Conservation (phyloP, 2,888 invertebrate species). For the Lagria hirta region DNA sequence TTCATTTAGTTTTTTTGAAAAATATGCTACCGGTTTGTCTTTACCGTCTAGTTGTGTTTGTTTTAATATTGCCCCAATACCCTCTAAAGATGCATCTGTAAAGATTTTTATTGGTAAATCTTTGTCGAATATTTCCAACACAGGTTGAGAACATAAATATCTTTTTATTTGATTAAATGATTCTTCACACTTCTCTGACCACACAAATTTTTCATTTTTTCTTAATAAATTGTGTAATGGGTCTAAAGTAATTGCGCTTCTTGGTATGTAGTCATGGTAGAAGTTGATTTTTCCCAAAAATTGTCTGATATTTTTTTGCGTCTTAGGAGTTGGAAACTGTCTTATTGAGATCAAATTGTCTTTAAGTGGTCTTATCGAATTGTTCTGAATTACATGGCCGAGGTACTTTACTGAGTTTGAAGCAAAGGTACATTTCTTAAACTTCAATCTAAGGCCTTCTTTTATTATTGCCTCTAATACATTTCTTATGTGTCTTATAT, state of each 20-base stretch:
- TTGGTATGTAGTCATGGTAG: not conserved
- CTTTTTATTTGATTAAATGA: not conserved
- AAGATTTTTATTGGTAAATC: conserved; percentile 1
- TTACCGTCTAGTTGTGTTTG: conserved; percentile 1
- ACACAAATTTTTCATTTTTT: conserved; percentile 2
- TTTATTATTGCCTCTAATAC: no score
- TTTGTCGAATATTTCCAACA: not conserved
- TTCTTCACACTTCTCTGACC: not conserved
- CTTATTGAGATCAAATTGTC: no score
- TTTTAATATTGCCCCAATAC: conserved; percentile 1
- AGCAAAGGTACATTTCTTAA: no score
- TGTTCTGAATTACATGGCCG: no score
- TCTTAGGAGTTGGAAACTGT: conserved; percentile 1
- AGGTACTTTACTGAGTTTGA: no score
- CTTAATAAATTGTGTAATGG: conserved; percentile 1
- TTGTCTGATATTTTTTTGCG: not conserved
- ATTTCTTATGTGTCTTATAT: no score
- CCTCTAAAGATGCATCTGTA: not conserved
- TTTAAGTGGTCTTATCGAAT: no score
- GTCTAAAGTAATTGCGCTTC: not conserved
- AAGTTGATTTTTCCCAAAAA: conserved; percentile 3
- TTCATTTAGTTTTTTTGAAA: no score
- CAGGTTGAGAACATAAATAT: not conserved
- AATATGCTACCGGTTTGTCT: no score
- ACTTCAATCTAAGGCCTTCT: no score